phyloP scores from a whole-genome alignment of 1,140 invertebrate genomes.

The Megalonaias nervosa region DNA sequence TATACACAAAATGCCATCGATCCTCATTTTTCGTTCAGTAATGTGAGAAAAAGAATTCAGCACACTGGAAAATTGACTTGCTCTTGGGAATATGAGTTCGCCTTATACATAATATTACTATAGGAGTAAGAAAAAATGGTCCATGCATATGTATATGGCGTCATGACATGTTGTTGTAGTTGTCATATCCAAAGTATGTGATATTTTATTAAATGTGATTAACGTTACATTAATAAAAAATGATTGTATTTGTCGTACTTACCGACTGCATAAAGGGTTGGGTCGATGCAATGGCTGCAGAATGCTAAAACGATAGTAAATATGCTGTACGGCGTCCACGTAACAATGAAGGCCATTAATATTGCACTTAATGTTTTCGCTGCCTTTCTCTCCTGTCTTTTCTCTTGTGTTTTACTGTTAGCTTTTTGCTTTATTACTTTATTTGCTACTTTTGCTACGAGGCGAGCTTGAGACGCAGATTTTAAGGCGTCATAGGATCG shows the following conservation, averaged over 20 bases:
- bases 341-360: conserved; percentile 96
- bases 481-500: conserved; percentile 55
- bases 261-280: conserved; percentile 34
- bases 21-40: no score
- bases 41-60: no score
- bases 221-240: background rate
- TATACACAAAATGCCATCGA: no score
- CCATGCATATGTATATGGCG: no score
- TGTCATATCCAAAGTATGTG: no score
- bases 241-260: conserved; percentile 4
- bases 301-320: conserved; percentile 71
- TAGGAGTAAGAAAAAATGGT: no score
- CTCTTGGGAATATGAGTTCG: no score
- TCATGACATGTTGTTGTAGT: no score
- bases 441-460: conserved; percentile 57
- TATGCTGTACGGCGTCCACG: conserved; percentile 99
- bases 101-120: no score
- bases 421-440: conserved; percentile 53
- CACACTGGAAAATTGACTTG: no score
- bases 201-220: no score
- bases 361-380: conserved; percentile 98
- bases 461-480: conserved; percentile 59
- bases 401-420: conserved; percentile 82
- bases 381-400: conserved; percentile 98
- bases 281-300: conserved; percentile 60